Evolutionary conservation across 2,797 vertebrate species (phyloP), one percentile per base, ranked within the genome.

Genomic region (Gambusia yucatana): DNA sequence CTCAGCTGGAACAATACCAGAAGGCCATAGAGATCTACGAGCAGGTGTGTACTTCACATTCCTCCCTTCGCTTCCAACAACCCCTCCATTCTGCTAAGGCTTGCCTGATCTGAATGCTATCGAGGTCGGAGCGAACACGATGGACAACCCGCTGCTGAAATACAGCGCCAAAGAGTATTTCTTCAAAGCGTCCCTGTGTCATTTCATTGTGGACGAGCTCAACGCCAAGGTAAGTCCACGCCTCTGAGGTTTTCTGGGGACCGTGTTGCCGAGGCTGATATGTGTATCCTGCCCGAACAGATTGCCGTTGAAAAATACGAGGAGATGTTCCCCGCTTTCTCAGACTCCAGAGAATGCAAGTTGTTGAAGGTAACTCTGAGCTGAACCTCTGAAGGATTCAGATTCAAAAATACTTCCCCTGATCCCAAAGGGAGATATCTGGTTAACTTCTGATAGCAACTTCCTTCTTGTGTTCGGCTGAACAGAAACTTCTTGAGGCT

Each of bases 161-260:
- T 99, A 99, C 87, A 99, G 98, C 30, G 98, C 98, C 28, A 99
- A 99, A 85, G 98, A 99, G 87, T 99, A 99, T 91, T 99, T 99
- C 95, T 99, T 99, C 94, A 99, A 99, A 96, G 98, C 98, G 0
- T 96, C 98, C 0, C 96, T 99, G 72, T 99, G 98, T 82, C 98
- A 99, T 88, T 99, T 99, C 91, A 99, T 99, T 0, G 97, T 99
- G 20, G 98, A 99, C 20, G 98, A 99, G 88, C 95, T 99, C 88
- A 99, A 99, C 2, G 98, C 98, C 0, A 99, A 99, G 97, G 98
- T 95, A 7, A 74, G 78, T 88, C 82, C 8, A 2, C 30, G 0
- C 47, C n/a, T 50, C 0, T 0, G 43, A 6, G 72, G 47, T 72
- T 61, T 43, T 57, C 33, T 17, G 41, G 22, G 43, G 0, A 48